Conservation (phyloP, 2,113 vertebrate species). For the Hemicordylus capensis region DNA sequence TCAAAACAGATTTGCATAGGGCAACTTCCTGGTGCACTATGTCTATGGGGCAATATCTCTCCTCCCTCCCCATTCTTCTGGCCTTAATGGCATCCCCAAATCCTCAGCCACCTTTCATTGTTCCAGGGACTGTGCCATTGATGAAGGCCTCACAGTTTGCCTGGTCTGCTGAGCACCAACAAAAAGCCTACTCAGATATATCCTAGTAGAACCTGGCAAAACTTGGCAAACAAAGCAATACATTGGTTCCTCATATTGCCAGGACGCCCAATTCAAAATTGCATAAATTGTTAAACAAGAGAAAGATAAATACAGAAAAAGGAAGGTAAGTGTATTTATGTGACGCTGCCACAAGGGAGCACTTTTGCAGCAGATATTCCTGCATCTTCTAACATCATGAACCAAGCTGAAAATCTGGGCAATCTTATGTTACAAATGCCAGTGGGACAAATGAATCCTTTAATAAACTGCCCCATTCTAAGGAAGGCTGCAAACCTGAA, state of each 20-base stretch:
- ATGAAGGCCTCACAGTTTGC: not conserved
- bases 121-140: not conserved
- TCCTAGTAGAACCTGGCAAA: fast-evolving
- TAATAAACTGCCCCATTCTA: not conserved
- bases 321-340: not conserved
- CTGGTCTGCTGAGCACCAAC: not conserved
- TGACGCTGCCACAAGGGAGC: constrained; percentile 1
- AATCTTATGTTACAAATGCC: not conserved
- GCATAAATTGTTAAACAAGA: constrained; percentile 51
- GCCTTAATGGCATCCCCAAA: not conserved
- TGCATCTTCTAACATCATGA: not conserved
- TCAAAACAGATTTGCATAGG: not conserved
- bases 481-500: constrained; percentile 46
- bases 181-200: not conserved
- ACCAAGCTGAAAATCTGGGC: constrained; percentile 41
- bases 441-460: constrained; percentile 24
- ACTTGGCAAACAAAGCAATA: constrained; percentile 26
- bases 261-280: not conserved
- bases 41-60: not conserved
- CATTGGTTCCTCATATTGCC: fast-evolving
- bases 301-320: constrained; percentile 45
- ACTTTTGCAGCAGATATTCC: not conserved
- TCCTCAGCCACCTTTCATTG: not conserved
- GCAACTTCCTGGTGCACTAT: not conserved
- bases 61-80: too few relatives aligned